Percentiles rank a stretch among this genome's conserved stretches.
These are phyloP conservation scores for Alviniconcha strummeri DNA, from an alignment of 2,888 invertebrate genomes.

Conservation along the genomic window DNA sequence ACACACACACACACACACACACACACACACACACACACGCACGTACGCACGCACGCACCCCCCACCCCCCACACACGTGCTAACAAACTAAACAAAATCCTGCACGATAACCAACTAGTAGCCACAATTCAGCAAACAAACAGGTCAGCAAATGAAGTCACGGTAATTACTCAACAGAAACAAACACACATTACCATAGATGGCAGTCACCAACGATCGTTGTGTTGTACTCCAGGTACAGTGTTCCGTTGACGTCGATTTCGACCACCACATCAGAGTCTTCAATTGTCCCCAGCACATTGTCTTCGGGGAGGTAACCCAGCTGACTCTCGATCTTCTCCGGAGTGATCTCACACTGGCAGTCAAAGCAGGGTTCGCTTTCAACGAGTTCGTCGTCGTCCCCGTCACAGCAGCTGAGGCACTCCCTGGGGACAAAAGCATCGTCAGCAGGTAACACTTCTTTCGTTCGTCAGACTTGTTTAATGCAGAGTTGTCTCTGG, in stretches of 20 bases:
- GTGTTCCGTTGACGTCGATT: background rate
- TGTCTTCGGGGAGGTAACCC: conserved; percentile 11
- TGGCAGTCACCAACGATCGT: conserved; percentile 2
- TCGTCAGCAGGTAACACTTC: too few species aligned
- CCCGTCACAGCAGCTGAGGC: conserved; percentile 11
- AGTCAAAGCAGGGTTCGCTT: conserved; percentile 10
- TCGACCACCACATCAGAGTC: background rate
- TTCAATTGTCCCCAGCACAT: conserved; percentile 17
- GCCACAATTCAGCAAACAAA: background rate
- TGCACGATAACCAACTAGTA: too few species aligned
- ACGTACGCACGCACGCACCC: background rate
- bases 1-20: background rate
- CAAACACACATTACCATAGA: conserved; percentile 14
- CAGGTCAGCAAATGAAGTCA: background rate
- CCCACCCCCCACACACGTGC: background rate
- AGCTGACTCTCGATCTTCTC: conserved; percentile 1
- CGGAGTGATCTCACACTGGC: conserved; percentile 17
- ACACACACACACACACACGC: conserved; percentile 6
- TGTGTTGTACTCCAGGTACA: conserved; percentile 16
- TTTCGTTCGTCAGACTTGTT: too few species aligned
- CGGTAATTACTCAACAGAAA: background rate
- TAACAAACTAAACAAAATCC: background rate
- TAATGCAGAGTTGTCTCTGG: too few species aligned
- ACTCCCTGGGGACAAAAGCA: background rate
- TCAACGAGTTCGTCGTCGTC: background rate